phyloP scores from a whole-genome alignment of 23 tunicate genomes.

The Pegea sp. region DNA sequence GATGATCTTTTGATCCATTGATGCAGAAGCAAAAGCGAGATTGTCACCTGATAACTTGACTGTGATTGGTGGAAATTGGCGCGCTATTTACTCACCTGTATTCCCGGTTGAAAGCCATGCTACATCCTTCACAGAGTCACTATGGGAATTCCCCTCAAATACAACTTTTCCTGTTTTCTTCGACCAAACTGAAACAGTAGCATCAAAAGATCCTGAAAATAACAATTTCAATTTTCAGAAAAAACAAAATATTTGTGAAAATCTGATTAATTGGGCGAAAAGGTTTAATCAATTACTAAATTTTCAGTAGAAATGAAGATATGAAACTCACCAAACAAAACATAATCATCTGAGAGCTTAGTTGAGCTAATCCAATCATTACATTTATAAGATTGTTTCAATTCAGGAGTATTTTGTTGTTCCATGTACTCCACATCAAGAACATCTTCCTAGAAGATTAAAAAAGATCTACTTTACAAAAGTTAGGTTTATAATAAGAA shows the following conservation, averaged over 20 bases:
- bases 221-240: too few species aligned
- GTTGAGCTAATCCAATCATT: conserved; percentile 78
- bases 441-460: conserved; percentile 14
- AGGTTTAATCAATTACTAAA: background rate
- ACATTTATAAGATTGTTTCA: conserved; percentile 18
- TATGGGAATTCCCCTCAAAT: conserved; percentile 17
- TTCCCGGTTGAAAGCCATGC: conserved; percentile 10
- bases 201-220: conserved; percentile 53
- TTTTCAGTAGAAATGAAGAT: background rate
- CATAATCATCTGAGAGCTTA: conserved; percentile 9
- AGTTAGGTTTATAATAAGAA: too few species aligned
- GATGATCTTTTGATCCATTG: conserved; percentile 58
- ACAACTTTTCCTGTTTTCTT: conserved; percentile 10
- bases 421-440: conserved; percentile 40
- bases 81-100: background rate
- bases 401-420: conserved; percentile 43
- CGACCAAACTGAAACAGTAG: conserved; percentile 34
- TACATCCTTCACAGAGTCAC: conserved; percentile 69
- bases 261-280: too few species aligned
- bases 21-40: conserved; percentile 10
- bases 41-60: background rate
- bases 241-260: too few species aligned
- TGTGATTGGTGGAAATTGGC: background rate
- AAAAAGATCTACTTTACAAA: too few species aligned
- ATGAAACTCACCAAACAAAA: conserved; percentile 16